Evolutionary conservation across 1,140 invertebrate genomes (phyloP), one percentile per base, ranked within the genome.

Genomic region (Pseudomyrmex flavicornis): DNA sequence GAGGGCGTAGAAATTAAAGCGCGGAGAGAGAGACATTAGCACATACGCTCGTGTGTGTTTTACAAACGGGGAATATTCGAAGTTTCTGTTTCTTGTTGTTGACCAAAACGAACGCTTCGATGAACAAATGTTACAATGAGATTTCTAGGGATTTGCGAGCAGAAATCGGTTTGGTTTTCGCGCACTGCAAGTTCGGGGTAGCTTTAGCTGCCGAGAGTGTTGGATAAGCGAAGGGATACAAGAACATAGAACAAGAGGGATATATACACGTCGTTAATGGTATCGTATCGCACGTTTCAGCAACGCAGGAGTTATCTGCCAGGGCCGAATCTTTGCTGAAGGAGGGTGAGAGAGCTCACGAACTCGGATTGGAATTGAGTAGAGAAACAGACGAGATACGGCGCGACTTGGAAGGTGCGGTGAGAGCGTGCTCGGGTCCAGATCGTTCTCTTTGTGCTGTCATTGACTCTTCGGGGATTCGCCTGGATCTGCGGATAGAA

Each of bases 381-480:
- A 93, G 96, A 50, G 94, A 95, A 63, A 94, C 94, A 52, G 94
- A 95, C 82, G 95, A 96, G 79, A 93, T 97, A 58, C 92, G 94
- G 17, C 93, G 93, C 17, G 96, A 96, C 82, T 93, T 97, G 59
- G 95, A 96, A 68, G 92, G 92, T 75, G 91, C 95, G 62, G 94
- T 95, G 75, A 95, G 95, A 88, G 94, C 95, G 82, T 97, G 96
- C 88, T 90, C 92, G 15, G 79, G 91, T 4, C 95, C 95, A 84
- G 96, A 97, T 90, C 93, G 95, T 63, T 94, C 95, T 13, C 94
- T 97, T 3, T 97, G 96, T 91, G 96, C 96, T 46, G 96, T 96
- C 10, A 93, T 97, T 54, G 95, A 96, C 85, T 95, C 96, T 13
- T 93, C 95, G 50, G 95, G 95, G 20, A 92, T 96, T 69, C 95